Base-by-base conservation (phyloP, 2,888 invertebrate species). In the Hetaerina titia region DNA sequence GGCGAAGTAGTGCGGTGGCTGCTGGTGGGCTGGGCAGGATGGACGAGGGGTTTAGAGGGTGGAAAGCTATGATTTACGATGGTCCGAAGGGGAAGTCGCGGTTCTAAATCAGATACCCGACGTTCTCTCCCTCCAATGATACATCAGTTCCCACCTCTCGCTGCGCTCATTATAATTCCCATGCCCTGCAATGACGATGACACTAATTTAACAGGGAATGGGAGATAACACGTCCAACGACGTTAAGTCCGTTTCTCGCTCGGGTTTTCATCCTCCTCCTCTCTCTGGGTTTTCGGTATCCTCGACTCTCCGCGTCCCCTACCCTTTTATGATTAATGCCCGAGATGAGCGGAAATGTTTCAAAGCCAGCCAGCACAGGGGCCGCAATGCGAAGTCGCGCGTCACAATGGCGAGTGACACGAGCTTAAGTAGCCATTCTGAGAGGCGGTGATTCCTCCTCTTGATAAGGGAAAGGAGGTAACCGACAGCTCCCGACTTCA, bases 181-280 rank as follows among this genome's bases (percentile, higher is more conserved):
- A 2, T 56, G 31, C 22, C 64, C 92, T 25, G 22, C 64, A 56
- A 92, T 69, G 69, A 63, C 92, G 92, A 92, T 92, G 92, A 92
- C 92, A 92, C 92, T 69, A 92, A 92, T 92, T 92, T 45, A 22
- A 92, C 92, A 63, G 69, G 69, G 92, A 56, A 92, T 56, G 92
- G 81, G 31, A 81, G 81, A 81, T 81, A 81, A 31, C 81, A 22
- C 31, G 81, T 31, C 81, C 81, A 81, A 22, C 25, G 22, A 15
- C 5, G 81, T 25, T 31, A 22, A 25, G 81, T 31, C 81, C 25
- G 81, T 15, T n/a, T 17, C 11, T n/a, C 22, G 69, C 69, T 17
- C 9, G 5, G 69, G 69, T n/a, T 69, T 69, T n/a, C 19, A 5
- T 45, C 45, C 1, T 45, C 45, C 45, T 45, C 45, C 45, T 45